Conservation (phyloP, 2,888 invertebrate species). For the Trilocha varians region DNA sequence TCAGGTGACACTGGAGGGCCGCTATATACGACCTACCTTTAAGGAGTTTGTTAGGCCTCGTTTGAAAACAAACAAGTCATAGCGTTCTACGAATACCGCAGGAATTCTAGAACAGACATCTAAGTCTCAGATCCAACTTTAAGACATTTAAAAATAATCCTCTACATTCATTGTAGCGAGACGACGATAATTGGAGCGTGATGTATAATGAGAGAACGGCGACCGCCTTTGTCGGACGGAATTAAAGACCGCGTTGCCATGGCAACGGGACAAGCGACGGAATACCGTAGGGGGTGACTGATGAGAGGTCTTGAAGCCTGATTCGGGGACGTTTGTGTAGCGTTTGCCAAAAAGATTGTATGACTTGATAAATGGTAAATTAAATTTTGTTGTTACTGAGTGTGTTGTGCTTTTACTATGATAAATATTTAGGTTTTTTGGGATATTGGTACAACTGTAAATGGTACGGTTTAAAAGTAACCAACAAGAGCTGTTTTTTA, state of each 20-base stretch:
- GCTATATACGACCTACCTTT: conserved; percentile 8
- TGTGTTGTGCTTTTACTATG: too few species aligned
- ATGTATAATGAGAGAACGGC: conserved; percentile 36
- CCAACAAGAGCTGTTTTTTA: too few species aligned
- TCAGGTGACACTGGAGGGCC: too few species aligned
- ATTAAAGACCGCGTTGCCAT: conserved; percentile 40
- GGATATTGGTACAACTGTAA: too few species aligned
- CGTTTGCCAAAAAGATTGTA: neutral
- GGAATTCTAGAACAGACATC: too few species aligned
- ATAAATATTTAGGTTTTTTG: too few species aligned
- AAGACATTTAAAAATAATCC: too few species aligned
- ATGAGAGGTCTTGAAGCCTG: neutral
- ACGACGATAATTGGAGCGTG: conserved; percentile 47
- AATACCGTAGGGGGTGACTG: conserved; percentile 1
- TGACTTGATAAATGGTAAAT: neutral
- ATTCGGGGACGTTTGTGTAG: neutral
- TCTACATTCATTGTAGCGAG: conserved; percentile 28
- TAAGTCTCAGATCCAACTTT: too few species aligned
- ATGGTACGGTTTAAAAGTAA: too few species aligned
- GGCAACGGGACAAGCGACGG: conserved; percentile 22
- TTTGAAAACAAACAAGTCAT: too few species aligned
- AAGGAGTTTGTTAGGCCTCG: conserved; percentile 10
- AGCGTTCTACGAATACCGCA: too few species aligned
- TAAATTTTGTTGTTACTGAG: too few species aligned
- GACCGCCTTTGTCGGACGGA: conserved; percentile 37